Conservation (phyloP, 2,888 invertebrate genomes). For the Orchesella flavescens region DNA sequence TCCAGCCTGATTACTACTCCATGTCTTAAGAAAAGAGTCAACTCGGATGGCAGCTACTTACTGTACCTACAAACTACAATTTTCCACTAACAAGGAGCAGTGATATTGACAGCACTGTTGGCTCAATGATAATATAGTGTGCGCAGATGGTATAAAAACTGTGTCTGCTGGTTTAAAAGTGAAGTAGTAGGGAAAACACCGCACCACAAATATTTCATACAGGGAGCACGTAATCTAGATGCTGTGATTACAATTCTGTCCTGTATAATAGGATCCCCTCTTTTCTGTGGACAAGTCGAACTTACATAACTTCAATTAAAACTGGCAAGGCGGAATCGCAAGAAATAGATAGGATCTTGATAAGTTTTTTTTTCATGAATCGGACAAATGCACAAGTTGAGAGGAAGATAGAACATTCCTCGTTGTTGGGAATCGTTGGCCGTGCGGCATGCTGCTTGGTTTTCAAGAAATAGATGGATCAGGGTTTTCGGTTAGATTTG, state of each 20-base stretch:
- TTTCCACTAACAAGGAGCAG: neutral
- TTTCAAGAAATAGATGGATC: conserved; percentile 39
- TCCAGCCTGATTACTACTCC: conserved; percentile 3
- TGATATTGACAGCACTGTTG: neutral
- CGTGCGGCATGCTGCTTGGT: conserved; percentile 51
- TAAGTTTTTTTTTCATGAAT: conserved; percentile 24
- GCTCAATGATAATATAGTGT: conserved; percentile 55
- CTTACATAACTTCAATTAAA: conserved; percentile 48
- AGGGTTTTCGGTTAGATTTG: conserved; percentile 31
- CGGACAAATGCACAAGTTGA: conserved; percentile 27
- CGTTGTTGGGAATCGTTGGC: conserved; percentile 50
- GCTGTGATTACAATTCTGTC: neutral
- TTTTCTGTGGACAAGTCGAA: neutral
- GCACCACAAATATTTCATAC: conserved; percentile 32
- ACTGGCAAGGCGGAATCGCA: conserved; percentile 51
- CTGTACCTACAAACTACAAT: neutral
- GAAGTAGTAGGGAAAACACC: conserved; percentile 43
- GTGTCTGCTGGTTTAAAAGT: conserved; percentile 44
- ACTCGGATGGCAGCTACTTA: neutral
- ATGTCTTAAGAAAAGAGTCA: neutral
- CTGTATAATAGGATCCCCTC: neutral
- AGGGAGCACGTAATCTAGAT: neutral
- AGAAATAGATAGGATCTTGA: conserved; percentile 60
- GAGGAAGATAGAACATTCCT: conserved; percentile 44
- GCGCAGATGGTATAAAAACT: conserved; percentile 45